Percentiles rank a stretch among this genome's conserved stretches.
phyloP scores from a whole-genome alignment of 2,888 invertebrate genomes.

The Lucinisca nassula region DNA sequence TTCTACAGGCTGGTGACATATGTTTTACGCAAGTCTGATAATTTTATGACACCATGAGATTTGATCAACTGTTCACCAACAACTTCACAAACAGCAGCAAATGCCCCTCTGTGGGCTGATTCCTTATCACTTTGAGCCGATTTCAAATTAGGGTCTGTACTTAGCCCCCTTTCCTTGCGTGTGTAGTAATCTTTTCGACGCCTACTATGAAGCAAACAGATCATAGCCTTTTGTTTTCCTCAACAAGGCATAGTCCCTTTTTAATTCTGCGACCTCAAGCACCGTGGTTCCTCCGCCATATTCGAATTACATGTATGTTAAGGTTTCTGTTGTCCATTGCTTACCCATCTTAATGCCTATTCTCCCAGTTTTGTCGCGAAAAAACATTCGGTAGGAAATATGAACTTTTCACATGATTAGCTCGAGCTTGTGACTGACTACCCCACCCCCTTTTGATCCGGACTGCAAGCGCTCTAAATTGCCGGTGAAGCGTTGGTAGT shows the following conservation, averaged over 20 bases:
- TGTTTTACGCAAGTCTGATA: not conserved
- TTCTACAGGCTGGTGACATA: not conserved
- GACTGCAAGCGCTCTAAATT: not conserved
- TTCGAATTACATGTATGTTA: not conserved
- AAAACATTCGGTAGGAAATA: slow-evolving; percentile 12
- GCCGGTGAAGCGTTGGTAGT: slow-evolving; percentile 9
- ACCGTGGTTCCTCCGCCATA: slow-evolving; percentile 13
- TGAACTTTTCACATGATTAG: not conserved
- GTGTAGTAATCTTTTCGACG: not conserved
- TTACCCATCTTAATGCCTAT: not conserved
- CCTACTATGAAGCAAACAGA: slow-evolving; percentile 17
- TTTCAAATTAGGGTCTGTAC: not conserved
- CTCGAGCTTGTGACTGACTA: not conserved
- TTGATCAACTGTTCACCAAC: not conserved
- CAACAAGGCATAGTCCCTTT: not conserved
- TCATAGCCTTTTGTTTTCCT: slow-evolving; percentile 17
- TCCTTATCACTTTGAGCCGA: not conserved
- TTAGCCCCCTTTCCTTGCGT: not conserved
- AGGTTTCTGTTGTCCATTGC: slow-evolving; percentile 8
- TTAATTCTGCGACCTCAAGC: not conserved
- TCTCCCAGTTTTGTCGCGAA: slow-evolving; percentile 18
- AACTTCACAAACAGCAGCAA: not conserved
- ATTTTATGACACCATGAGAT: not conserved
- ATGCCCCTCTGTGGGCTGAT: not conserved
- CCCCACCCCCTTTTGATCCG: not conserved